Base-by-base conservation (phyloP, 2,113 vertebrate genomes). In the Motacilla alba region DNA sequence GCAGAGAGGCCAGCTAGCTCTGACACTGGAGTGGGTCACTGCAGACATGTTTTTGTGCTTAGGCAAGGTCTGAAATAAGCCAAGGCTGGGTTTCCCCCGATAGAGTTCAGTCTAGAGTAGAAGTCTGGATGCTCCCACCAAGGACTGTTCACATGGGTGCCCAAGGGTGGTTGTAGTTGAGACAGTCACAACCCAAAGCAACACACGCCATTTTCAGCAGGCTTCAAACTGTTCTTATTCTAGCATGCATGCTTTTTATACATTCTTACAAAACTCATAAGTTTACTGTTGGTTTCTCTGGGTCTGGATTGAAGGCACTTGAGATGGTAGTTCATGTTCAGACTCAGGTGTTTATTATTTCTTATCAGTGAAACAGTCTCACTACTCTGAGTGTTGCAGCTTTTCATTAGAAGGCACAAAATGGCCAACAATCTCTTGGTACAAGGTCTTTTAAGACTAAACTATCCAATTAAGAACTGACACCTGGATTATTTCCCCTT, bases 61-160 rank as follows among this genome's bases (percentile, higher is more conserved):
- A 79, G 23, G 6, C 30, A 63, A n/a, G 39, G n/a, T 59, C 46
- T 64, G 68, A 50, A 41, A 70, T 5, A 5, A 0, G 1, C 39
- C 63, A 20, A 13, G 31, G 39, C 1, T 52, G 63, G 27, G 20
- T 59, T 88, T 70, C 7, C 30, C 35, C 20, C 49, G 27, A 3
- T 5, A 10, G 43, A 1, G 2, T 2, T 55, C 16, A 33, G 37
- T 6, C 23, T 20, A 9, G 56, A 88, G 62, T 2, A 13, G 5
- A 8, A 44, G 35, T n/a, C 46, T 44, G 9, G 6, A 0, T 9
- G 2, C n/a, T 37, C 28, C 31, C 70, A 67, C 15, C 0, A 1
- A 53, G 31, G 27, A 7, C n/a, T 19, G 1, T 1, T 20, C 31
- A n/a, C 33, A 22, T 13, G 59, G 58, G 35, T 47, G 70, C 35